A percentile compares a stretch with the other conserved stretches of the same genome.
These are phyloP conservation scores for Drosophila colorata DNA, from an alignment of 2,888 invertebrate genomes.

Conservation along the genomic window DNA sequence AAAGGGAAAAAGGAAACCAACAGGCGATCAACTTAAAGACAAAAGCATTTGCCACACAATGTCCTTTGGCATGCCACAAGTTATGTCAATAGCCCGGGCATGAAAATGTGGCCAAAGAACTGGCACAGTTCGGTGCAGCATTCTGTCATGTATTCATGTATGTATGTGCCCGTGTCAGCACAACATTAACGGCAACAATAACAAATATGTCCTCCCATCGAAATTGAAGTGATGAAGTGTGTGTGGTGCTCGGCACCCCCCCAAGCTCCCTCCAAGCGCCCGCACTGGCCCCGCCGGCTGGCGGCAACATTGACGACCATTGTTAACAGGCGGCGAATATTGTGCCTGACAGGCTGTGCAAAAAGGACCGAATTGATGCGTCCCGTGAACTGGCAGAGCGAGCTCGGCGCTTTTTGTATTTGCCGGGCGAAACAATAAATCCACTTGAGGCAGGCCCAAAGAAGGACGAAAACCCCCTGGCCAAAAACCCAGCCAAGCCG, in stretches of 20 bases:
- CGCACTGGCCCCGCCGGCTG: background rate
- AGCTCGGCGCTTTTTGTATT: conserved; percentile 67
- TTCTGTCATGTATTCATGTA: conserved; percentile 10
- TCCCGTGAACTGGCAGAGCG: conserved; percentile 23
- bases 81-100: conserved; percentile 44
- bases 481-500: conserved; percentile 26
- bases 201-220: conserved; percentile 65
- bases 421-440: conserved; percentile 78
- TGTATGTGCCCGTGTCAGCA: conserved; percentile 62
- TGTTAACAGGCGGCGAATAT: conserved; percentile 70
- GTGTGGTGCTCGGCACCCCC: conserved; percentile 6
- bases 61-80: conserved; percentile 56
- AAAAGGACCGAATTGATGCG: conserved; percentile 56
- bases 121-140: conserved; percentile 39
- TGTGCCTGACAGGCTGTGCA: conserved; percentile 66
- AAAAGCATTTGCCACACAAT: conserved; percentile 58
- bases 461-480: conserved; percentile 34
- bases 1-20: conserved; percentile 3
- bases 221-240: conserved; percentile 74
- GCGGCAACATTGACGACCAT: conserved; percentile 62
- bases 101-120: conserved; percentile 26
- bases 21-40: conserved; percentile 67
- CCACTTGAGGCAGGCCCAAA: conserved; percentile 61
- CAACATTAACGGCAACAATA: conserved; percentile 73
- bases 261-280: background rate